Conservation (phyloP, 2,113 vertebrate species). For the Todiramphus chloris region DNA sequence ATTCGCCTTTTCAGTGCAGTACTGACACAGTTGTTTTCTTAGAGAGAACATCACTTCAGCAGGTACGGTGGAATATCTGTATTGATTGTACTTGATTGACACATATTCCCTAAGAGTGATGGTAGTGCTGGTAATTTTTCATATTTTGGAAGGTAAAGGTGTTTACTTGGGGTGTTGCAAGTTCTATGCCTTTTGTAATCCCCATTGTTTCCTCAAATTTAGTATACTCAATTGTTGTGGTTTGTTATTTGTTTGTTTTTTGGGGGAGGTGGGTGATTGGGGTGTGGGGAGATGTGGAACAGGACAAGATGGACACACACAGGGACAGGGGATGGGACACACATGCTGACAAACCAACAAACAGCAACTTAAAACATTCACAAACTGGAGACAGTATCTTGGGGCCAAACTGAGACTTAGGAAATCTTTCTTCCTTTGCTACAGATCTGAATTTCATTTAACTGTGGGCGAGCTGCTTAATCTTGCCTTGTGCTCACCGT, state of each 20-base stretch:
- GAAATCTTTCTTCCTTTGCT: neutral
- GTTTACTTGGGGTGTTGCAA: neutral
- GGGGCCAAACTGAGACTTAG: neutral
- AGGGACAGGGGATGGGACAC: no score
- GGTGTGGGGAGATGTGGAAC: no score
- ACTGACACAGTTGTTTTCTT: neutral
- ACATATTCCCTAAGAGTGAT: neutral
- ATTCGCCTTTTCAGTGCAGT: neutral
- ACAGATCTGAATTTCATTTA: neutral
- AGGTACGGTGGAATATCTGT: neutral
- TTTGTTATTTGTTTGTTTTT: no score
- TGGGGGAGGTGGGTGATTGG: no score
- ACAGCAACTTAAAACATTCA: neutral
- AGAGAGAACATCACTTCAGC: neutral
- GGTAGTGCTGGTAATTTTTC: neutral
- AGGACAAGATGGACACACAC: no score
- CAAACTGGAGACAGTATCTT: neutral
- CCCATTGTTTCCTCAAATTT: neutral
- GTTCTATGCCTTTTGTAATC: neutral
- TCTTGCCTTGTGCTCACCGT: fast-evolving
- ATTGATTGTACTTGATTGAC: neutral
- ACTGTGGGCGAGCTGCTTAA: neutral
- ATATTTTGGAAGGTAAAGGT: neutral
- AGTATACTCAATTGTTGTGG: neutral
- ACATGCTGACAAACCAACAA: neutral